phyloP scores from a whole-genome alignment of 2,113 vertebrate species.

The Galeopterus variegatus region DNA sequence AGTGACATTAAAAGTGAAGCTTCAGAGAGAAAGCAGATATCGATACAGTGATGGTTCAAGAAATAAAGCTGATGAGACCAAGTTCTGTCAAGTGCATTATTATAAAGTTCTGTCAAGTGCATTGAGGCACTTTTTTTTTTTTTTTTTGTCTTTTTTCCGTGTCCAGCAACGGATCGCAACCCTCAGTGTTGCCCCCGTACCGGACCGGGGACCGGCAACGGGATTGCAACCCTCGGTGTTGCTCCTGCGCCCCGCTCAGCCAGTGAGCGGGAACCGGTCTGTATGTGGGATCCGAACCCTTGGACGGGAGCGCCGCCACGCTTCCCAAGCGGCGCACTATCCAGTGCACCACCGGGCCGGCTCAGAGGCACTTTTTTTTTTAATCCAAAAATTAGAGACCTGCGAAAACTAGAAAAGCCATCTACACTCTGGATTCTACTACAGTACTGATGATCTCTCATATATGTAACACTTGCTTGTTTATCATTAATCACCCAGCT shows the following conservation, averaged over 20 bases:
- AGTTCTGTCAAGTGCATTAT: neutral
- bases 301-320: too few species aligned
- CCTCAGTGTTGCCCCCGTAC: too few species aligned
- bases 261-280: too few species aligned
- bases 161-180: too few species aligned
- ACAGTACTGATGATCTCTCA: accelerated
- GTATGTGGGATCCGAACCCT: too few species aligned
- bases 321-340: too few species aligned
- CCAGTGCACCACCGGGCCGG: too few species aligned
- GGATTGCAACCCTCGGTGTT: too few species aligned
- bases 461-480: accelerated
- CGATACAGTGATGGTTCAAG: neutral
- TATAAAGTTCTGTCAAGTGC: neutral
- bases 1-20: neutral
- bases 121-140: neutral
- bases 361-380: neutral
- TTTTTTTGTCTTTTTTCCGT: too few species aligned
- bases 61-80: neutral
- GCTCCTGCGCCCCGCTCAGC: too few species aligned
- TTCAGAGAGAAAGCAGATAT: neutral
- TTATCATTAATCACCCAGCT: neutral
- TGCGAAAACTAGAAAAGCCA: neutral
- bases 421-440: neutral
- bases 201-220: too few species aligned
- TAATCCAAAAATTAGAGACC: neutral